Evolutionary conservation across 1,140 invertebrate genomes (phyloP).

Genomic region (Olivierus martensii): DNA sequence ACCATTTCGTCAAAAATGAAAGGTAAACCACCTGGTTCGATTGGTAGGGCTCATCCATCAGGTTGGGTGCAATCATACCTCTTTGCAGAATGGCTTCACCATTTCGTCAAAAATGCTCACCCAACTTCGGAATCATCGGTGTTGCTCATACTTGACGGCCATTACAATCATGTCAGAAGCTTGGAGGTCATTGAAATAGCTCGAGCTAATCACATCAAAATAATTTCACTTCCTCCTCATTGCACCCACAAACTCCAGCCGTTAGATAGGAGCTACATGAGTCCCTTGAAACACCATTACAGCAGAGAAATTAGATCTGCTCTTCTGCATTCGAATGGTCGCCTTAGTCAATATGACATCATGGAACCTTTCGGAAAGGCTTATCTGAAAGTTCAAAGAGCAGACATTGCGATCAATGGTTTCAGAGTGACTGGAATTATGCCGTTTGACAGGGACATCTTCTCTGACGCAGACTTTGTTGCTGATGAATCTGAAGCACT

Average conservation of each 20-base stretch:
- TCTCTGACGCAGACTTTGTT: neutral
- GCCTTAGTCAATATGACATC: neutral
- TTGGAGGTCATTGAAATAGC: conserved; percentile 27
- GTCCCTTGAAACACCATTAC: conserved; percentile 27
- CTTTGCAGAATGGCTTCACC: conserved; percentile 28
- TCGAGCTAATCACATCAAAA: conserved; percentile 45
- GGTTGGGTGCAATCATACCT: conserved; percentile 22
- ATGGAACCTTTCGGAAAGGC: neutral
- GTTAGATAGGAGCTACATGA: conserved; percentile 27
- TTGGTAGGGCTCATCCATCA: conserved; percentile 4
- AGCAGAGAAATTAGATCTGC: conserved; percentile 23
- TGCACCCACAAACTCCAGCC: conserved; percentile 29
- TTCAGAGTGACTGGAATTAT: neutral
- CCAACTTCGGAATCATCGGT: conserved; percentile 21
- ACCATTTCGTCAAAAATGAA: conserved; percentile 23
- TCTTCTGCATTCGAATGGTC: conserved; percentile 12
- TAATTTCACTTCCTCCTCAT: conserved; percentile 30
- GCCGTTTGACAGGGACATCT: neutral
- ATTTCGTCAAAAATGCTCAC: conserved; percentile 22
- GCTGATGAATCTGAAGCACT: neutral
- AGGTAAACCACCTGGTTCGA: neutral
- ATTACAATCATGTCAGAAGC: conserved; percentile 27
- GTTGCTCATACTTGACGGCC: conserved; percentile 29
- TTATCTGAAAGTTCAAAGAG: neutral
- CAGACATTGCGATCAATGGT: neutral